Base-by-base conservation (phyloP, 1,140 invertebrate genomes). In the Caenorhabditis tropicalis region DNA sequence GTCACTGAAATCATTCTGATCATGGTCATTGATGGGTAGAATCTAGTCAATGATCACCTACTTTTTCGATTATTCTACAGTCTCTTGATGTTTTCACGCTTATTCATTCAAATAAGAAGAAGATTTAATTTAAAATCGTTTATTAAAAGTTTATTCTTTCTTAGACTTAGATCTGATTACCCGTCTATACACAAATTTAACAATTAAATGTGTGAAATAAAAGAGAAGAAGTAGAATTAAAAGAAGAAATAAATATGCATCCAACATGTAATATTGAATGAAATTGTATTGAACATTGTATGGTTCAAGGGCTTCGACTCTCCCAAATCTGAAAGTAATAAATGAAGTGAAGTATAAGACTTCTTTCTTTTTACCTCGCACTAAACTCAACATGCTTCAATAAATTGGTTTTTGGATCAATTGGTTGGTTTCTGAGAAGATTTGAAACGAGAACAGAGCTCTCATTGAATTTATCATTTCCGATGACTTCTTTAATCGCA, bases 351-450 rank as follows among this genome's bases (percentile, higher is more conserved):
- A 51, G 49, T 0, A 16, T 19, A n/a, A 15, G 49, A 51, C 6
- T 12, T 29, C 7, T n/a, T 51, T 51, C n/a, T 29, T 27, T 24
- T 58, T 58, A 58, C 29, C 24, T 65, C 6, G 58, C 58, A 65
- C 58, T 65, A 16, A 65, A 65, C 31, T 65, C 58, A 29, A 65
- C 58, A n/a, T 65, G 58, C 36, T 36, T 65, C 29, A 65, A n/a
- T 4, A 65, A n/a, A 36, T 65, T 65, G 7, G 58, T 16, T 36
- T 65, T 65, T 19, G 58, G 58, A 65, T 65, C 58, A 65, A 65
- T 65, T 33, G 58, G 58, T 19, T 65, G 58, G 36, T 65, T 65
- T 19, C n/a, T 65, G 1, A 65, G 31, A 33, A 65, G 31, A 36
- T 65, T 21, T 7, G 58, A 29, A 33, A 65, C 36, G 19, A 19